phyloP scores from a whole-genome alignment of 2,113 vertebrate species.

The Thamnophis sirtalis region DNA sequence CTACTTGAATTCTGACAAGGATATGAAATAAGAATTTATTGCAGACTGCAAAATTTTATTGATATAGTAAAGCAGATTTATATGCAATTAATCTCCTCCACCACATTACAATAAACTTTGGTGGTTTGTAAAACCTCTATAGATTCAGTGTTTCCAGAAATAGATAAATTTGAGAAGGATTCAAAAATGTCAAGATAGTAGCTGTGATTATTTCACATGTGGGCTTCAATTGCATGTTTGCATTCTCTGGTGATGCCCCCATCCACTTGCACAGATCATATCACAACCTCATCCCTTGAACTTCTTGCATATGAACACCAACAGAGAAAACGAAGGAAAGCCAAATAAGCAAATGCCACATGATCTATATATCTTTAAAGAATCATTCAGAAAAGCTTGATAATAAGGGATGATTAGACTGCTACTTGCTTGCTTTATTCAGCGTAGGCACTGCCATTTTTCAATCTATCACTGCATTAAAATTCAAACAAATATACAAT shows the following conservation, averaged over 20 bases:
- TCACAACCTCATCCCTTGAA: not conserved
- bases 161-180: not conserved
- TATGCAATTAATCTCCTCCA: not conserved
- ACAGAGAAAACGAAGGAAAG: not conserved
- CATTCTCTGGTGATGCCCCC: not conserved
- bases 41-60: not conserved
- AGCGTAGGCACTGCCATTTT: not conserved
- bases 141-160: not conserved
- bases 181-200: not conserved
- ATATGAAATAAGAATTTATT: not conserved
- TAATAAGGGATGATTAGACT: not conserved
- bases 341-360: not conserved
- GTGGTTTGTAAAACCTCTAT: not conserved
- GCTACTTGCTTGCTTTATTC: not conserved
- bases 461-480: not conserved
- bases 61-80: not conserved
- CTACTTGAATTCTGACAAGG: not conserved
- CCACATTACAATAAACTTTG: not conserved
- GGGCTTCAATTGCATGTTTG: not conserved
- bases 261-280: too few species aligned
- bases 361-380: not conserved
- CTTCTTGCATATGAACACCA: not conserved
- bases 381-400: not conserved
- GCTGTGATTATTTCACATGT: not conserved
- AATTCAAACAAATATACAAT: not conserved